Percentiles rank a stretch among this genome's conserved stretches.
Conservation (phyloP, 2,888 invertebrate genomes). For the Eugnorisma glareosa region DNA sequence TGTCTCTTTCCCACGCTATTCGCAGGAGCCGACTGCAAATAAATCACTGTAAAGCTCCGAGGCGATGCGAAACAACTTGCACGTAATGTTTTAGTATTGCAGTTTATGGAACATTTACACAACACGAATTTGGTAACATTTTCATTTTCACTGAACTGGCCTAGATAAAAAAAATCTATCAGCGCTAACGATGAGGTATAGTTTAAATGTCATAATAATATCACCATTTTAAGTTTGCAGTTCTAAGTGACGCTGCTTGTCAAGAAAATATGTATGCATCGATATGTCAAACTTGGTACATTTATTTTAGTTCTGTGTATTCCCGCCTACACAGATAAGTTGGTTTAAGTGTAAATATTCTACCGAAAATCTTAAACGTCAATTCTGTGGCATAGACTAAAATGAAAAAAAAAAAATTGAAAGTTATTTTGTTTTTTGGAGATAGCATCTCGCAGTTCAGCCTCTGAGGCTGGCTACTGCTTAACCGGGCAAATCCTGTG, state of each 20-base stretch:
- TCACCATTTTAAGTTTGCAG: neutral
- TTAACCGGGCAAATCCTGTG: too few relatives aligned
- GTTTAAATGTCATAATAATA: neutral
- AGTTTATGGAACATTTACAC: slow-evolving; percentile 41
- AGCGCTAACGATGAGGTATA: neutral
- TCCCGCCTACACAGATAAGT: neutral
- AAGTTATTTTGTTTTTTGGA: too few relatives aligned
- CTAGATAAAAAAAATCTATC: neutral
- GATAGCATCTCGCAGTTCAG: too few relatives aligned
- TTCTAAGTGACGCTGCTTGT: neutral
- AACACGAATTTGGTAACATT: slow-evolving; percentile 19
- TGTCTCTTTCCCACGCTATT: slow-evolving; percentile 31
- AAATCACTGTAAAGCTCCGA: slow-evolving; percentile 51
- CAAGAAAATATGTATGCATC: neutral
- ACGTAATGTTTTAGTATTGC: slow-evolving; percentile 48
- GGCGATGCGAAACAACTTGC: slow-evolving; percentile 49
- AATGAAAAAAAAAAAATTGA: too few relatives aligned
- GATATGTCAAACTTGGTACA: neutral
- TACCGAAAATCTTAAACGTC: neutral
- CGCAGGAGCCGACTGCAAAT: slow-evolving; percentile 40
- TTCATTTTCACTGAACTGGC: slow-evolving; percentile 19
- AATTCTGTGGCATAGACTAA: neutral
- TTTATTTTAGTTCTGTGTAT: neutral
- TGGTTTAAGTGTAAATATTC: neutral
- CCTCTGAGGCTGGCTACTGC: too few relatives aligned